Evolutionary conservation across 2,888 invertebrate genomes (phyloP), one percentile per base, ranked within the genome.

Genomic region (Argyra leucocephala): DNA sequence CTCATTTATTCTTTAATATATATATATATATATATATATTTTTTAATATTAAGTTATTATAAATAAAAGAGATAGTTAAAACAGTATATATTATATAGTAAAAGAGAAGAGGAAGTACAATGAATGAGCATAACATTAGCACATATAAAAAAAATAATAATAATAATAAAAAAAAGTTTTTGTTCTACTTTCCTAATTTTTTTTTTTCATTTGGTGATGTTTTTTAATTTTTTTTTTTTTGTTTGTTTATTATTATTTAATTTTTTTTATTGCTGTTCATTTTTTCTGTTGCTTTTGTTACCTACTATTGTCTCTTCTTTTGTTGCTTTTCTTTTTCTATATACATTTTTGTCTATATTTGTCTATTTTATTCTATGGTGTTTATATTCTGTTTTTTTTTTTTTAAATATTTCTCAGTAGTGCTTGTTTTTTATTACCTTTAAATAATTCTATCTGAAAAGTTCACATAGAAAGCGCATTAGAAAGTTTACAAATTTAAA

Each of bases 111-210:
- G 48, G 48, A 48, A 48, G 48, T 48, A 48, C 7, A 48, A 48
- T 48, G 48, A 48, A 48, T 48, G 15, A 48, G 48, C 48, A 48
- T 48, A 48, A 48, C 48, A 48, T 48, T 48, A 48, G 12, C 48
- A 48, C 48, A 48, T 12, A 31, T 31, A 48, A 48, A 18, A 48
- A 48, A 2, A 48, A n/a, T 48, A 48, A 48, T 12, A n/a, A 48
- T 18, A 48, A 48, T 12, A 48, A 48, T 18, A 48, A 9, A 48
- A 15, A 48, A 48, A 15, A 48, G 15, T 48, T n/a, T 18, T 18
- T 48, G 48, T 48, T 48, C 48, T 48, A 48, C 48, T 48, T 48
- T 48, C 48, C 48, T 48, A 48, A 48, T 48, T 48, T 48, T 48
- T 48, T 18, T n/a, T 31, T 31, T 31, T 7, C 7, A 31, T 10